Base-by-base conservation (phyloP, 1,140 invertebrate genomes). In the Lepidurus arcticus region DNA sequence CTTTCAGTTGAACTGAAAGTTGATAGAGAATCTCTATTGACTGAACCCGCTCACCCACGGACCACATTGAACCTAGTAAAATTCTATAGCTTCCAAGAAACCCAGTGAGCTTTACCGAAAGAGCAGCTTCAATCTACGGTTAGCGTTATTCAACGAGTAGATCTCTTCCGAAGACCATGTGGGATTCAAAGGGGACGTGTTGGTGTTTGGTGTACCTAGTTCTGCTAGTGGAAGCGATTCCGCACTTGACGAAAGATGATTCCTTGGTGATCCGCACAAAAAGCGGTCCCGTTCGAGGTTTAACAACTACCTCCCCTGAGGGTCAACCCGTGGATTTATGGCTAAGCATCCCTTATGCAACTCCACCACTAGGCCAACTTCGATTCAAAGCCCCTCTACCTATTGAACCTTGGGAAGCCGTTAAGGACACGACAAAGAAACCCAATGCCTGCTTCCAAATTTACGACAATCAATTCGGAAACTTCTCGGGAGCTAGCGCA, bases 371-470 rank as follows among this genome's bases (percentile, higher is more conserved):
- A 42, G 95, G 94, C 83, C 84, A 88, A 76, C 86, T 96, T 73
- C 89, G 97, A 79, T 98, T 98, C 86, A 90, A 92, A 77, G 94
- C 96, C 85, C 95, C 96, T 2, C 86, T 91, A 80, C 94, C 94
- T 1, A 88, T 90, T 4, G 92, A 94, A 81, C 88, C 88, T 74
- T 98, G 96, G 96, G 80, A 83, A 11, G 91, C 89, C 16, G 88
- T 92, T 73, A 89, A 80, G 73, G 80, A 94, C 82, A 91, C 95
- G 1, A 96, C 93, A 0, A 88, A 87, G 82, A 88, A 89, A 81
- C 95, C 96, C 24, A 95, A 95, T 83, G 92, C 93, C 47, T 99
- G 97, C 87, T 91, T 93, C 82, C 95, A 98, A 86, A 92, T 94
- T 73, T 88, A 92, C 78, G 96, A 98, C 86, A 93, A 90, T 0